These are phyloP conservation scores for Aphodius sticticus DNA, from an alignment of 2,888 invertebrate species.

Conservation along the genomic window DNA sequence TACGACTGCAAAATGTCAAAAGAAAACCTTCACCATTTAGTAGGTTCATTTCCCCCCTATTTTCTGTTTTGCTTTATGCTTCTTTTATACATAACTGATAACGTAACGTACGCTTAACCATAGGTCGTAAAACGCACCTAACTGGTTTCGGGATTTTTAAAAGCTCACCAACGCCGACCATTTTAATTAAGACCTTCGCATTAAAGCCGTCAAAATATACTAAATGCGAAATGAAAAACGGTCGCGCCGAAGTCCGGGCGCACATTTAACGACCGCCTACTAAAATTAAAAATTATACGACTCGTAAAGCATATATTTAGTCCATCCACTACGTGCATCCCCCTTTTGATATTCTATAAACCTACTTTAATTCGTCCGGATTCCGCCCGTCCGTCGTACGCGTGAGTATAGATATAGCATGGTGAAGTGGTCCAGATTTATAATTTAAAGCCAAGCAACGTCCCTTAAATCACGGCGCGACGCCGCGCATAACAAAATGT, in stretches of 20 bases:
- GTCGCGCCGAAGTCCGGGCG: constrained; percentile 10
- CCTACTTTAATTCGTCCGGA: constrained; percentile 14
- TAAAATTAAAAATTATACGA: constrained; percentile 23
- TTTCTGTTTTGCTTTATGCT: neutral
- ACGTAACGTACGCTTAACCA: neutral
- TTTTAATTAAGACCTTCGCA: constrained; percentile 25
- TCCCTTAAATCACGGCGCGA: constrained; percentile 14
- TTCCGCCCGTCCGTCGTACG: neutral
- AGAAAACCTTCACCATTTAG: neutral
- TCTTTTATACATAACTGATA: neutral
- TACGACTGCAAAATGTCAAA: no score
- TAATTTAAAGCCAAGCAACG: constrained; percentile 16
- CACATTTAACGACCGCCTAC: constrained; percentile 11
- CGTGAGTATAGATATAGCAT: neutral
- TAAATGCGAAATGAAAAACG: constrained; percentile 26
- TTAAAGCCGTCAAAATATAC: constrained; percentile 22
- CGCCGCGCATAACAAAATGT: constrained; percentile 12
- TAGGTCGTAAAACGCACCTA: neutral
- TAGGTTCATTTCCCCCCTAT: no score
- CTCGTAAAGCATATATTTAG: constrained; percentile 23
- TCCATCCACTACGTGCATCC: neutral
- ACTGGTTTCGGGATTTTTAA: neutral
- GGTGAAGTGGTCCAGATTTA: constrained; percentile 6
- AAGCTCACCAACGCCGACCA: constrained; percentile 9
- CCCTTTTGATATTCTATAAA: constrained; percentile 20